Base-by-base conservation (phyloP, 1,140 invertebrate species). In the Batillaria attramentaria region DNA sequence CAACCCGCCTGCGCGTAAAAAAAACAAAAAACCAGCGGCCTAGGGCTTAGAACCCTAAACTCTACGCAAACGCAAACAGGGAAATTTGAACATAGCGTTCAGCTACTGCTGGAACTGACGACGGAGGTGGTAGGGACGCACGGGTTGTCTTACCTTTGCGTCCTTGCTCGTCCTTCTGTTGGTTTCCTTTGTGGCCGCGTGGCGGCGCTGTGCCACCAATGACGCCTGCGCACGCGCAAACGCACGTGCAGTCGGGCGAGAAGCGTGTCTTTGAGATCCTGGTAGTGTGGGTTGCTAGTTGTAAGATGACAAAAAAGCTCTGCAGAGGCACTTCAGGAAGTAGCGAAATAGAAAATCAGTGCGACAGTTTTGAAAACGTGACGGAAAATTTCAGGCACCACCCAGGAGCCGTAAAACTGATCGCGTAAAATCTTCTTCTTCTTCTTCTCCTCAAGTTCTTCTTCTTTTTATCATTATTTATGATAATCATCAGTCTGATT, bases 241-340 rank as follows among this genome's bases (percentile, higher is more conserved):
- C 68, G 31, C 41, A 39, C 24, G 68, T 70, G 68, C 68, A 70
- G 39, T 70, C 37, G 24, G 24, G 24, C 68, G 37, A 70, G n/a
- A 62, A 20, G 57, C 8, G n/a, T 62, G 57, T n/a, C 57, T 62
- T 62, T 16, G 10, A 24, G 24, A 62, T 62, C 57, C 57, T 62
- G n/a, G 57, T 54, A 62, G 10, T 24, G n/a, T 10, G 10, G 10
- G 8, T 10, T 62, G 3, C 24, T 8, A 10, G 57, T 8, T 4
- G 57, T 10, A 8, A 62, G 57, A 62, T 24, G 57, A 31, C 57
- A 28, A 28, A 10, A 31, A 31, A 8, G 33, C 33, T 62, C n/a
- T n/a, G 8, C 10, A 62, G 33, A 3, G 24, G 1, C 57, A 24
- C n/a, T 62, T 24, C 10, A 4, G 33, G 57, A 24, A 16, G 57